A percentile compares a stretch with the other conserved stretches of the same genome.
Conservation (phyloP, 2,797 vertebrate genomes). For the Protonibea diacanthus region DNA sequence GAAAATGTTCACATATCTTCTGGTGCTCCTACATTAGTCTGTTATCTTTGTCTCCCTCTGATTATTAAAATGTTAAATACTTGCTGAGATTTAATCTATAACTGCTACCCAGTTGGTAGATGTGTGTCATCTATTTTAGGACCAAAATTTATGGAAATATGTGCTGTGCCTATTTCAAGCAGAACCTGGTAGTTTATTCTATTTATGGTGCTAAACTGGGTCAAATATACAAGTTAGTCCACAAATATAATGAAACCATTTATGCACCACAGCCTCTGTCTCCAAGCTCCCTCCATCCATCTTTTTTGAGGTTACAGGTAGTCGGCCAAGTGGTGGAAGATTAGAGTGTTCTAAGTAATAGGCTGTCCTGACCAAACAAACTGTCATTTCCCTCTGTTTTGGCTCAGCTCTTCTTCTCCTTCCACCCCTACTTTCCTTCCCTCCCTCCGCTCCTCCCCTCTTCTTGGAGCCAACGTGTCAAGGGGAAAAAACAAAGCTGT, state of each 20-base stretch:
- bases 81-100: constrained; percentile 1
- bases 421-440: constrained; percentile 51
- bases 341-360: constrained; percentile 66
- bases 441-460: constrained; percentile 55
- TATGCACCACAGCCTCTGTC: constrained; percentile 65
- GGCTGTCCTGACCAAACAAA: constrained; percentile 70
- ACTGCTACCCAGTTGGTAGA: background rate
- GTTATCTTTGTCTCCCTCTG: background rate
- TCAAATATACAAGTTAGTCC: constrained; percentile 66
- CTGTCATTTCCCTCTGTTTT: constrained; percentile 70
- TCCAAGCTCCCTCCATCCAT: constrained; percentile 50
- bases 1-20: background rate
- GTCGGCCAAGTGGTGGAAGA: constrained; percentile 72
- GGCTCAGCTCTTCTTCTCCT: constrained; percentile 54
- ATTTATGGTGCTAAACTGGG: constrained; percentile 59
- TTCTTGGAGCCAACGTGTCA: constrained; percentile 75
- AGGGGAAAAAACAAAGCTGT: constrained; percentile 68
- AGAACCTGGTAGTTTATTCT: constrained; percentile 64
- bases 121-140: constrained; percentile 44
- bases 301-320: constrained; percentile 70
- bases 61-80: constrained; percentile 11
- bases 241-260: constrained; percentile 62
- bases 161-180: constrained; percentile 49
- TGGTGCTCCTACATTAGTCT: background rate
- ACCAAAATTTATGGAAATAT: constrained; percentile 51